Base-by-base conservation (phyloP, 2,888 invertebrate genomes). In the Thyatira batis region DNA sequence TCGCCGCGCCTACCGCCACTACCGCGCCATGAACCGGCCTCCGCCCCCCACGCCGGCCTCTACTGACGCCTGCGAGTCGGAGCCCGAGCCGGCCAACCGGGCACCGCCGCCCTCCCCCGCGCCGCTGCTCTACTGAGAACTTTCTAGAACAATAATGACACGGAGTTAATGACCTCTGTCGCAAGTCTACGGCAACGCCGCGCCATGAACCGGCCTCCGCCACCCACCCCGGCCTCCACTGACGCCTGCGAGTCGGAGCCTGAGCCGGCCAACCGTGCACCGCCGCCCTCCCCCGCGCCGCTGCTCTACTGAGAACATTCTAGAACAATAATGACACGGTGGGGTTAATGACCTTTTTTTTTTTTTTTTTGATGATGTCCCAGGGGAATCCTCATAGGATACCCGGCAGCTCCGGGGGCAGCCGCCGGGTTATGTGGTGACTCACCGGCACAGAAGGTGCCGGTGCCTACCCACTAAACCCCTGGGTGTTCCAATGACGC, bases 1-100 rank as follows among this genome's bases (percentile, higher is more conserved):
- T 13, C 95, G 96, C 52, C 93, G 95, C 55, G 95, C 97, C 1
- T 96, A 96, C 84, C 92, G 96, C 23, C 95, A 96, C 84, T 96
- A 96, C 82, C 85, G 94, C 63, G 95, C 96, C 60, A 95, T 95
- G 87, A 96, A 96, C 82, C 97, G 97, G 0, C 98, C 98, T 6
- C 98, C 98, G 23, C 98, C 98, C 10, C 98, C 98, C 20, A 98
- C 98, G 0, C 98, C 98, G 78, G 97, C 97, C 65, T 98, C 98
- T 30, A 98, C 98, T 69, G 97, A 98, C 64, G 98, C 97, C 73
- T 97, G 97, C 82, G 97, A 97, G 84, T 96, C 96, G 21, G 97
- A 97, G 80, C 78, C 93, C 70, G 82, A 95, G 96, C 64, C 96
- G 94, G 56, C 96, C 95, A 56, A 96, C 95, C 50, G 97, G 95